Percentiles rank a stretch among this genome's conserved stretches.
phyloP scores from a whole-genome alignment of 2,113 vertebrate species.

The Scomber colias region DNA sequence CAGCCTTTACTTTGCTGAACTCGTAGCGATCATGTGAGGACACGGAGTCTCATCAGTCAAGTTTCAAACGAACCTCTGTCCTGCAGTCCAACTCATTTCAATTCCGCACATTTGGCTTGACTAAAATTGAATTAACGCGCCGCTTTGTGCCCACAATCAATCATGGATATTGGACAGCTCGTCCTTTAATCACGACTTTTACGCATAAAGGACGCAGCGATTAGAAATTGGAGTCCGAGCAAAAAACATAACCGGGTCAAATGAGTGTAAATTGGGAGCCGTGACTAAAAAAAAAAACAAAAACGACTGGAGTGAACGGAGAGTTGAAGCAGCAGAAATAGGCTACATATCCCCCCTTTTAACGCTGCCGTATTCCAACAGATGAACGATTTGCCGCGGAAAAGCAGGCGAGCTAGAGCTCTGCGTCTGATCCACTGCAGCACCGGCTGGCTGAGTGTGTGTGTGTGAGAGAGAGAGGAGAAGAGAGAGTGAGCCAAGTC shows the following conservation, averaged over 20 bases:
- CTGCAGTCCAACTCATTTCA: slow-evolving; percentile 1
- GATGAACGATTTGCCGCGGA: slow-evolving; percentile 58
- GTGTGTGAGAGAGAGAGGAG: slow-evolving; percentile 9
- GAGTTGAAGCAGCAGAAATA: slow-evolving; percentile 19
- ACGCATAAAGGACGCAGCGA: slow-evolving; percentile 35
- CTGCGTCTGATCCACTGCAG: slow-evolving; percentile 79
- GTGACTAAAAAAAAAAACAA: not conserved
- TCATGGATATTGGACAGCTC: not conserved
- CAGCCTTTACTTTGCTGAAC: slow-evolving; percentile 2
- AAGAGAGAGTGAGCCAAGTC: slow-evolving; percentile 8
- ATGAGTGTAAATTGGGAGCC: slow-evolving; percentile 3
- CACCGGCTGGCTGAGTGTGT: slow-evolving; percentile 45
- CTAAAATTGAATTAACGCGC: not conserved
- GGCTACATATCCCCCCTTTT: slow-evolving; percentile 22
- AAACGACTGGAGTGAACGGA: not conserved
- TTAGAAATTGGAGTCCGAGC: slow-evolving; percentile 22
- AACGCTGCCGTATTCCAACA: slow-evolving; percentile 47
- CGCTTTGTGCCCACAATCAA: not conserved
- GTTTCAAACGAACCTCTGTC: slow-evolving; percentile 21
- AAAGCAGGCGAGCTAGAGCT: slow-evolving; percentile 57
- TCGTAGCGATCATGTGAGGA: slow-evolving; percentile 28
- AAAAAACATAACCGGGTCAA: slow-evolving; percentile 9
- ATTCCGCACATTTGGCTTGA: not conserved
- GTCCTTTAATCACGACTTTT: slow-evolving; percentile 49
- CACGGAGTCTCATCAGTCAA: slow-evolving; percentile 31